phyloP scores from a whole-genome alignment of 92 coral and sea anemone species.

The Nematostella vectensis region DNA sequence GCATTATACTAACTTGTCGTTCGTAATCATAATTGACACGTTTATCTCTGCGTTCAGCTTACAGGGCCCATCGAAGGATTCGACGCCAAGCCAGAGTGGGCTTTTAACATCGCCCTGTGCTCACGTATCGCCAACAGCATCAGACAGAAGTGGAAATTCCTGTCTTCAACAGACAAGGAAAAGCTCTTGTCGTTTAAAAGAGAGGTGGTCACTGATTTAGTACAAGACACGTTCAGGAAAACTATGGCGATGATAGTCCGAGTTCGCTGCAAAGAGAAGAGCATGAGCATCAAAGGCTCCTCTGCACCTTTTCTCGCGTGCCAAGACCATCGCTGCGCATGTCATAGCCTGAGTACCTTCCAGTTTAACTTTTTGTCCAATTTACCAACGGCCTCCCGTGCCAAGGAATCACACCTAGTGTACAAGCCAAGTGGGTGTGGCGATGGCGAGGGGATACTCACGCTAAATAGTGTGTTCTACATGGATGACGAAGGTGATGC shows the following conservation, averaged over 20 bases:
- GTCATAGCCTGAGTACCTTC: slow-evolving; percentile 13
- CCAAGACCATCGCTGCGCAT: slow-evolving; percentile 9
- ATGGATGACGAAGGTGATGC: not conserved
- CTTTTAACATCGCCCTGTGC: not conserved
- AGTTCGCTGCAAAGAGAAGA: not conserved
- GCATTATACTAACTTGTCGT: no score
- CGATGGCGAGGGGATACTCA: not conserved
- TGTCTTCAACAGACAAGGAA: not conserved
- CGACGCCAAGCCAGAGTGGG: not conserved
- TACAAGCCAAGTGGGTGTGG: not conserved
- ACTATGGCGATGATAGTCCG: not conserved
- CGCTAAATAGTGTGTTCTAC: not conserved
- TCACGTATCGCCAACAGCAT: not conserved
- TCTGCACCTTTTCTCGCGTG: slow-evolving; percentile 5
- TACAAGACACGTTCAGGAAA: not conserved
- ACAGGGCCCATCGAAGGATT: not conserved
- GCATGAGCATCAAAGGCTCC: not conserved
- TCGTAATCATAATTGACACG: no score
- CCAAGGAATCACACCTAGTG: not conserved
- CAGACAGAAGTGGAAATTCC: not conserved
- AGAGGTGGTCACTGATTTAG: not conserved
- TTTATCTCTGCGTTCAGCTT: no score
- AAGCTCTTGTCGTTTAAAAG: not conserved
- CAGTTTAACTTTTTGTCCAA: not conserved
- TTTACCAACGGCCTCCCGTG: not conserved